Percentiles rank a stretch among this genome's conserved stretches.
Evolutionary conservation across 1,140 invertebrate species (phyloP).

Genomic region (Anadara kagoshimensis): DNA sequence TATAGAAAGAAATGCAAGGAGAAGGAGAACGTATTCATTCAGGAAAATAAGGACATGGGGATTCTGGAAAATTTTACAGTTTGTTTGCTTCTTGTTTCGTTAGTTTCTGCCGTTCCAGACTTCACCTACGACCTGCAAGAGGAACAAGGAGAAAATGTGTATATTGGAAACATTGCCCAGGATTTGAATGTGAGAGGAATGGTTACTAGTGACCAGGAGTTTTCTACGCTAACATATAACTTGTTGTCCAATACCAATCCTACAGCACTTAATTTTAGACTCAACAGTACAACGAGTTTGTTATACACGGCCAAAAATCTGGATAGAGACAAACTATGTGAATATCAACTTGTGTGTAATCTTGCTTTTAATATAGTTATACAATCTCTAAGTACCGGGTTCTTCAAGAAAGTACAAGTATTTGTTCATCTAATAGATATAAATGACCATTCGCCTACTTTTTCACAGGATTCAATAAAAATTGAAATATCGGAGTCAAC

Average conservation of each 20-base stretch:
- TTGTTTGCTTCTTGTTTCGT: no score
- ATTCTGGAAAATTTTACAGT: no score
- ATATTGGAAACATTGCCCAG: constrained; percentile 47
- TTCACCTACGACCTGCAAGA: constrained; percentile 3
- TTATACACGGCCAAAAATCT: constrained; percentile 42
- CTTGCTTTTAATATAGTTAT: constrained; percentile 40
- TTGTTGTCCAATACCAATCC: constrained; percentile 38
- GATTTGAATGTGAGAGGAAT: constrained; percentile 23
- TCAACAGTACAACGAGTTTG: constrained; percentile 34
- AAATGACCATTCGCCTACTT: constrained; percentile 55
- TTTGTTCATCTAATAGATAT: constrained; percentile 49
- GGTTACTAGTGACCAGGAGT: constrained; percentile 8
- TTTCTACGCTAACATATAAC: constrained; percentile 36
- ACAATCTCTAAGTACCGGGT: constrained; percentile 23
- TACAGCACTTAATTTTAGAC: constrained; percentile 43
- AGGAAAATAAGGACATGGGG: no score
- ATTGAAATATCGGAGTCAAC: constrained; percentile 65
- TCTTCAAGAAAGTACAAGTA: constrained; percentile 46
- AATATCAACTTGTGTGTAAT: constrained; percentile 34
- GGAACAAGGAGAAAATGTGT: constrained; percentile 15
- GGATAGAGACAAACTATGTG: constrained; percentile 51
- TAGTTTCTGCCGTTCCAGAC: no score
- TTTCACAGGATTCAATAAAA: constrained; percentile 32
- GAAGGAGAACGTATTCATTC: no score
- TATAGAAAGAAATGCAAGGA: no score